Conservation (phyloP, 1,140 invertebrate genomes). For the Nixonia krombeini region DNA sequence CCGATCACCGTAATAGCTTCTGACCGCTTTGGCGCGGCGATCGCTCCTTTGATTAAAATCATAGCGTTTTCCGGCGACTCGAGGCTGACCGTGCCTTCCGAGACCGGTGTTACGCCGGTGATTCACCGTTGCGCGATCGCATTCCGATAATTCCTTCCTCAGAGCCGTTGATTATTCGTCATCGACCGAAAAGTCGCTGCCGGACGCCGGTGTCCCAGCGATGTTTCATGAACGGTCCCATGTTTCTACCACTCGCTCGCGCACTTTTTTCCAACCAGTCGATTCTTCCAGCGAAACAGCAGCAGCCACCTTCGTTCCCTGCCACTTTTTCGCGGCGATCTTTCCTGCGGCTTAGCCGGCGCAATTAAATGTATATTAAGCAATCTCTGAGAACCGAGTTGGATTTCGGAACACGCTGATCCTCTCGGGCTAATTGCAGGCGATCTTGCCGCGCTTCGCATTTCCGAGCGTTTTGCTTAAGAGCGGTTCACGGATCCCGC, state of each 20-base stretch:
- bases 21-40: constrained; percentile 7
- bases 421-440: constrained; percentile 33
- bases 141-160: too few species aligned
- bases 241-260: background rate
- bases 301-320: too few species aligned
- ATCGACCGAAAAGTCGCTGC: too few species aligned
- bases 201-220: too few species aligned
- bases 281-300: constrained; percentile 1
- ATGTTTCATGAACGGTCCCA: too few species aligned
- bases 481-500: constrained; percentile 52
- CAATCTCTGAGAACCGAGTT: constrained; percentile 27
- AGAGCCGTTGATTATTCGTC: too few species aligned
- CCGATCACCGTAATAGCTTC: constrained; percentile 9
- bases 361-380: constrained; percentile 37
- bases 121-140: too few species aligned
- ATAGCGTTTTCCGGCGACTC: too few species aligned
- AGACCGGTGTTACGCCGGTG: too few species aligned
- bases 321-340: constrained; percentile 2
- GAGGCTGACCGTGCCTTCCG: too few species aligned
- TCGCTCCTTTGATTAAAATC: background rate
- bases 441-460: constrained; percentile 40
- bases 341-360: background rate
- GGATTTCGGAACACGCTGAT: constrained; percentile 31
- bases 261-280: constrained; percentile 1
- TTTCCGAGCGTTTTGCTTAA: constrained; percentile 26